These are phyloP conservation scores for Papilio gigon DNA, from an alignment of 2,888 invertebrate genomes.

Conservation along the genomic window DNA sequence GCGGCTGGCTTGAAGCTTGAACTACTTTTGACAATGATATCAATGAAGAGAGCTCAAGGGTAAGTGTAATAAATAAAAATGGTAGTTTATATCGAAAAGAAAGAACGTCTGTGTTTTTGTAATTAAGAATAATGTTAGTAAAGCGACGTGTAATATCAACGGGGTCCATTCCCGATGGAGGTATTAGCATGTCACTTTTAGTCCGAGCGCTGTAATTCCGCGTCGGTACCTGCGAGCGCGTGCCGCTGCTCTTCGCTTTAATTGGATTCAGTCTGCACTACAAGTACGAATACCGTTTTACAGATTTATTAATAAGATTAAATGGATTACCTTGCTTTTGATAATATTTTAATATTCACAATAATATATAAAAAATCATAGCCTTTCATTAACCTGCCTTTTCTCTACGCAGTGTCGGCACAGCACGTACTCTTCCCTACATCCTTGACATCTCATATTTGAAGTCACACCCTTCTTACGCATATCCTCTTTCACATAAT, in stretches of 20 bases:
- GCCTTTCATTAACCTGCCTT: too few species aligned
- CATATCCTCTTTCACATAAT: too few species aligned
- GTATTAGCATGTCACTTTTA: constrained; percentile 45
- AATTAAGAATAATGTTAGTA: neutral
- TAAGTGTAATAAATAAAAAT: too few species aligned
- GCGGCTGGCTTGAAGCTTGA: neutral
- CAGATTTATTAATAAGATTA: constrained; percentile 54
- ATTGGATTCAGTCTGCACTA: constrained; percentile 78
- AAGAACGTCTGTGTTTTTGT: neutral
- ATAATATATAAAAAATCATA: too few species aligned
- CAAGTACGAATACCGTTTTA: constrained; percentile 69
- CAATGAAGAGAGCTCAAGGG: neutral
- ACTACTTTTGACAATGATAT: neutral
- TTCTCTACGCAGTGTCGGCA: too few species aligned
- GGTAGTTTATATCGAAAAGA: neutral
- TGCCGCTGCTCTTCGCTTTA: constrained; percentile 56
- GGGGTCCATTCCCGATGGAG: constrained; percentile 3
- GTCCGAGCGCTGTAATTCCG: constrained; percentile 46
- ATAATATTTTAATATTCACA: constrained; percentile 34
- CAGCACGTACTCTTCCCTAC: too few species aligned
- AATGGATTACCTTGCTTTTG: constrained; percentile 45
- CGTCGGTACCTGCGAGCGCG: constrained; percentile 42
- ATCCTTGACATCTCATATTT: too few species aligned
- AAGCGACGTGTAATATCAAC: neutral
- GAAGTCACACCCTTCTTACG: too few species aligned